These are phyloP conservation scores for Galerucella nymphaeae DNA, from an alignment of 2,888 invertebrate genomes.

Conservation along the genomic window DNA sequence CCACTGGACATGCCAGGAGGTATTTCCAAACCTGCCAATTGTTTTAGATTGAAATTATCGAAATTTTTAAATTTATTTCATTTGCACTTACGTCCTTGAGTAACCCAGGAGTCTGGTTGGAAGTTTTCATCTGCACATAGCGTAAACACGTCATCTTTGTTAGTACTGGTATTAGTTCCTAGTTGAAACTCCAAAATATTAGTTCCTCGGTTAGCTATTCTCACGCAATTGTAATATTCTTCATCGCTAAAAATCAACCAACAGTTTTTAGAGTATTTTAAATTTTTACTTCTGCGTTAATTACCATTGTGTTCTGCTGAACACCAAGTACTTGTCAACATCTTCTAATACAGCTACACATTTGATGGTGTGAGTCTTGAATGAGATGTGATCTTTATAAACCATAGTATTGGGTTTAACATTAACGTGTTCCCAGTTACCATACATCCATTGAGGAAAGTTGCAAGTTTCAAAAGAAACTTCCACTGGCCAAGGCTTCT, in stretches of 20 bases:
- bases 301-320: constrained; percentile 69
- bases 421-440: constrained; percentile 71
- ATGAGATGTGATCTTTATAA: constrained; percentile 67
- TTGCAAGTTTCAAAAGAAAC: constrained; percentile 60
- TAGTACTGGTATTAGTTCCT: constrained; percentile 61
- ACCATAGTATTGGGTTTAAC: constrained; percentile 65
- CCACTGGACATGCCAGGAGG: constrained; percentile 50
- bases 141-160: constrained; percentile 56
- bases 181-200: constrained; percentile 73
- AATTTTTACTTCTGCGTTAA: constrained; percentile 6
- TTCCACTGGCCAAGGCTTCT: constrained; percentile 63
- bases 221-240: constrained; percentile 70
- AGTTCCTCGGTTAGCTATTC: constrained; percentile 70
- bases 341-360: constrained; percentile 62
- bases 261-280: neutral
- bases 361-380: constrained; percentile 68
- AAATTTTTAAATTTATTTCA: constrained; percentile 9
- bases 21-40: constrained; percentile 48
- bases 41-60: neutral
- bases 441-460: constrained; percentile 74
- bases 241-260: constrained; percentile 67
- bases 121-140: constrained; percentile 65
- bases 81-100: constrained; percentile 70
- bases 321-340: constrained; percentile 66
- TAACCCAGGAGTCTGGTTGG: constrained; percentile 69